Conservation (phyloP, 2,113 vertebrate species). For the Montifringilla adamsi region DNA sequence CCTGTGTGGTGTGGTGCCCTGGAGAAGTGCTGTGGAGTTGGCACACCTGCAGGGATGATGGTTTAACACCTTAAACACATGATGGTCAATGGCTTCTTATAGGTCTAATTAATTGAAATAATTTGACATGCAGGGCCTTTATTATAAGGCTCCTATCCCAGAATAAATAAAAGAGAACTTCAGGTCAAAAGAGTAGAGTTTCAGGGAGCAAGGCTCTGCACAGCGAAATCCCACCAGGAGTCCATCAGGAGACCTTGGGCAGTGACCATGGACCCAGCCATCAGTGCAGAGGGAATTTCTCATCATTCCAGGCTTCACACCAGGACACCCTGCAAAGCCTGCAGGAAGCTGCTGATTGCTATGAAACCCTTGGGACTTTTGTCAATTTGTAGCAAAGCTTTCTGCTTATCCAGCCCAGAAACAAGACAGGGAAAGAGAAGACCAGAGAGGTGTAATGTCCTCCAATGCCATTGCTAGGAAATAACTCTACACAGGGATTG, state of each 20-base stretch:
- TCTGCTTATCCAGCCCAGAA: background rate
- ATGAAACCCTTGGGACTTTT: background rate
- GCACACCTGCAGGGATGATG: accelerated
- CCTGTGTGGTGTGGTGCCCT: background rate
- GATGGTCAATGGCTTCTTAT: background rate
- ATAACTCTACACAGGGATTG: background rate
- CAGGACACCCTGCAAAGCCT: background rate
- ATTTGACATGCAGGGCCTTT: background rate
- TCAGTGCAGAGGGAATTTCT: background rate
- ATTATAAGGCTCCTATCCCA: background rate
- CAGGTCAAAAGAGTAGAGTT: background rate
- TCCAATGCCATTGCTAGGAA: background rate
- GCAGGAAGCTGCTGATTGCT: background rate
- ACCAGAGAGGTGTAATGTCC: background rate
- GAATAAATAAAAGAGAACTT: background rate
- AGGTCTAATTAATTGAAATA: background rate
- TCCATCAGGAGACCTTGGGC: background rate
- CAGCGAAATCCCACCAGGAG: background rate
- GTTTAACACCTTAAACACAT: too few species aligned
- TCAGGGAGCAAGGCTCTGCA: background rate
- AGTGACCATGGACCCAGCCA: background rate
- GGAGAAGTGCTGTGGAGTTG: background rate
- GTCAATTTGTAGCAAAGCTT: background rate
- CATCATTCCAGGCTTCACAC: background rate
- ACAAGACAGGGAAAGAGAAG: background rate